Evolutionary conservation across 2,888 invertebrate genomes (phyloP).

Genomic region (Andrena flavipes): DNA sequence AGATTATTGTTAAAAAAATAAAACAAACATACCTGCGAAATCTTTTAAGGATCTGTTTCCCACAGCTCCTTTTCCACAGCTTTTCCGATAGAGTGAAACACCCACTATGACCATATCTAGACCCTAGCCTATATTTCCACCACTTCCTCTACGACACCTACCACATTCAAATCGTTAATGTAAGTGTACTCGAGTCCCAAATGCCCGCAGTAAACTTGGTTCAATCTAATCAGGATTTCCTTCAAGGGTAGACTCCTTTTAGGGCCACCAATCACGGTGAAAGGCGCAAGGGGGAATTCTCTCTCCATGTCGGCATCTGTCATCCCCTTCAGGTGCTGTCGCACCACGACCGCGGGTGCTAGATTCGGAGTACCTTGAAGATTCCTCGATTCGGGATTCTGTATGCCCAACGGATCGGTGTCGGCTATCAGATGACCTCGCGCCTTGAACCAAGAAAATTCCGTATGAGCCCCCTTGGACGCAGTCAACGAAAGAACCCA

Average conservation of each 20-base stretch:
- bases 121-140: too few species aligned
- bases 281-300: constrained; percentile 74
- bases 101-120: too few species aligned
- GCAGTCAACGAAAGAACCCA: too few species aligned
- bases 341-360: constrained; percentile 76
- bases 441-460: constrained; percentile 85
- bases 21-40: too few species aligned
- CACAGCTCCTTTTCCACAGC: too few species aligned
- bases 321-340: constrained; percentile 76
- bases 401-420: constrained; percentile 92
- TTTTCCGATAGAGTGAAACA: too few species aligned
- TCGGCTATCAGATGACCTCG: constrained; percentile 94
- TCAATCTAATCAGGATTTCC: constrained; percentile 78
- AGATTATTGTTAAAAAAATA: too few species aligned
- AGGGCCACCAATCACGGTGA: constrained; percentile 77
- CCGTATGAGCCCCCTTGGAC: too few species aligned
- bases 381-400: constrained; percentile 76
- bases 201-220: constrained; percentile 80
- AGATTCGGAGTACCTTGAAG: constrained; percentile 73
- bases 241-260: constrained; percentile 72
- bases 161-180: constrained; percentile 74
- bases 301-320: constrained; percentile 75
- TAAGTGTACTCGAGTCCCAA: constrained; percentile 80
- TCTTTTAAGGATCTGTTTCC: too few species aligned
- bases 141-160: constrained; percentile 45